A percentile compares a stretch with the other conserved stretches of the same genome.
Evolutionary conservation across 1,140 invertebrate genomes (phyloP).

Genomic region (Ceratoteleas bidentatus): DNA sequence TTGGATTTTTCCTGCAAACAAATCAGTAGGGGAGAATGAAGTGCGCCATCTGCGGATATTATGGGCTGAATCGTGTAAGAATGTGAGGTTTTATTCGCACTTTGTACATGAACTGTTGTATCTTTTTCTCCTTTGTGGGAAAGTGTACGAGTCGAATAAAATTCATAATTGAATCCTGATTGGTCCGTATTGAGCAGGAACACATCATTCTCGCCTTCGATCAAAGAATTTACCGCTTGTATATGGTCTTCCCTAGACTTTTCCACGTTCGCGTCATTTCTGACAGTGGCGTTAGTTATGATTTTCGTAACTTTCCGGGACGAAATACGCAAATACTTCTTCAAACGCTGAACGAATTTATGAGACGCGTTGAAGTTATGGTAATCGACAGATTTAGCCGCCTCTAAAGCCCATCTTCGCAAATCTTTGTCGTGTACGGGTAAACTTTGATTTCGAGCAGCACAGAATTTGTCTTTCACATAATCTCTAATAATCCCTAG

Average conservation of each 20-base stretch:
- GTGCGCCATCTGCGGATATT: conserved; percentile 32
- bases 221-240: too few relatives aligned
- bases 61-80: conserved; percentile 40
- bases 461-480: conserved; percentile 6
- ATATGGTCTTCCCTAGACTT: too few relatives aligned
- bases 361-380: conserved; percentile 5
- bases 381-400: conserved; percentile 10
- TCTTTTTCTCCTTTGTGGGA: conserved; percentile 5
- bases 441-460: conserved; percentile 2
- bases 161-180: conserved; percentile 27
- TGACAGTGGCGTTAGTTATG: too few relatives aligned
- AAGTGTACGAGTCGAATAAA: conserved; percentile 9
- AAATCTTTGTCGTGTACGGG: conserved; percentile 22
- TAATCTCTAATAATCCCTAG: not conserved
- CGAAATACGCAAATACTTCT: conserved; percentile 6
- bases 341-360: conserved; percentile 8
- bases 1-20: conserved; percentile 49
- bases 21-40: conserved; percentile 35
- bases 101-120: conserved; percentile 7
- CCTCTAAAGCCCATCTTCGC: conserved; percentile 12
- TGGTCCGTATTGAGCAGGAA: conserved; percentile 34
- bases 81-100: conserved; percentile 24
- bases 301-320: conserved; percentile 22
- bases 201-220: too few relatives aligned
- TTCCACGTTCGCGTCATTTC: too few relatives aligned